Percentiles rank a stretch among this genome's conserved stretches.
Evolutionary conservation across 1,140 invertebrate species (phyloP).

Genomic region (Diorhabda sublineata): DNA sequence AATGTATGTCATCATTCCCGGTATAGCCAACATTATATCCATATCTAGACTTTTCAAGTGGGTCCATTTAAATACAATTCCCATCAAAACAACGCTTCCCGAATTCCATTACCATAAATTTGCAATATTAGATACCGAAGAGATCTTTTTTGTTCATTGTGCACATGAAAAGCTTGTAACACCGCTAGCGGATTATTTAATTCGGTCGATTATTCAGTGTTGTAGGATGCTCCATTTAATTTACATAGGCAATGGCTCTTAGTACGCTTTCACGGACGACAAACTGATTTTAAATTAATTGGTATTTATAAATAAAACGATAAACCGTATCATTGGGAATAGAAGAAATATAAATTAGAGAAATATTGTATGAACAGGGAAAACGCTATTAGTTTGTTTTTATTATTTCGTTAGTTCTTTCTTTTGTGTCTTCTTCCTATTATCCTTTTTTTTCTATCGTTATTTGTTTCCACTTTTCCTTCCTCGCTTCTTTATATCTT

Average conservation of each 20-base stretch:
- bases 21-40: neutral
- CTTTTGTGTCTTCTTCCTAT: no score
- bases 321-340: no score
- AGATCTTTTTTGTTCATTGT: slow-evolving; percentile 1
- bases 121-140: slow-evolving; percentile 3
- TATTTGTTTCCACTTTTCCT: no score
- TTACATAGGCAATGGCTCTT: neutral
- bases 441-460: no score
- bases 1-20: neutral
- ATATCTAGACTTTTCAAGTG: neutral
- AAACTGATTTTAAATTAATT: no score
- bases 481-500: no score
- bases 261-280: no score
- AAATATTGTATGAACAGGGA: no score
- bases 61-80: neutral
- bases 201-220: slow-evolving; percentile 8
- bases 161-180: neutral
- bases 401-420: no score
- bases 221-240: slow-evolving; percentile 1
- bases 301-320: no score
- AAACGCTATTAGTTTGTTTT: no score
- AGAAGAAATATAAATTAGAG: no score
- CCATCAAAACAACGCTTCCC: neutral
- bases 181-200: slow-evolving; percentile 9
- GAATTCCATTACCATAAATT: slow-evolving; percentile 8